Evolutionary conservation across 2,797 vertebrate genomes (phyloP).

Genomic region (Bufotes viridis): DNA sequence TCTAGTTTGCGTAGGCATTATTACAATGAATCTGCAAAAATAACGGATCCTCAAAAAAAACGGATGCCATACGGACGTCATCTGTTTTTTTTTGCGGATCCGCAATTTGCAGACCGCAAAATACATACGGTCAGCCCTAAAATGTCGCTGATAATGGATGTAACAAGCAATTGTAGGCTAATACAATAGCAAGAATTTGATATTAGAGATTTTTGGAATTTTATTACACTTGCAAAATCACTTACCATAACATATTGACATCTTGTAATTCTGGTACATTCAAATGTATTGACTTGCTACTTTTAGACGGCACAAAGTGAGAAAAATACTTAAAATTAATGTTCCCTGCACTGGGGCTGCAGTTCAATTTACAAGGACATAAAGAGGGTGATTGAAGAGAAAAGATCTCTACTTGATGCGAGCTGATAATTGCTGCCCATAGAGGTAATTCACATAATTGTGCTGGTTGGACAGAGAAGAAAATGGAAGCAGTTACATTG

Average conservation of each 20-base stretch:
- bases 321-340: constrained; percentile 29
- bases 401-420: constrained; percentile 16
- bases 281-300: constrained; percentile 18
- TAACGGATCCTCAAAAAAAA: no score
- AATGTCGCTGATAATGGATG: background rate
- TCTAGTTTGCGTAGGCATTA: no score
- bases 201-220: background rate
- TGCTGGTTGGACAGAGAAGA: background rate
- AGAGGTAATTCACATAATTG: constrained; percentile 15
- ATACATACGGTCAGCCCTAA: no score
- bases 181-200: background rate
- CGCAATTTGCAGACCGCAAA: no score
- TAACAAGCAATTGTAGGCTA: background rate
- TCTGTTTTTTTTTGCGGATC: no score
- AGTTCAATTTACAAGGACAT: constrained; percentile 25
- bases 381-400: constrained; percentile 24
- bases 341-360: background rate
- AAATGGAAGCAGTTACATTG: constrained; percentile 1
- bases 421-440: constrained; percentile 19
- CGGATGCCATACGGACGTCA: no score
- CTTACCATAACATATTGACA: background rate
- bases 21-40: no score
- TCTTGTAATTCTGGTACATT: background rate
- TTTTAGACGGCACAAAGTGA: background rate
- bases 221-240: background rate